phyloP scores from a whole-genome alignment of 2,888 invertebrate genomes.

The Caenorhabditis angaria region DNA sequence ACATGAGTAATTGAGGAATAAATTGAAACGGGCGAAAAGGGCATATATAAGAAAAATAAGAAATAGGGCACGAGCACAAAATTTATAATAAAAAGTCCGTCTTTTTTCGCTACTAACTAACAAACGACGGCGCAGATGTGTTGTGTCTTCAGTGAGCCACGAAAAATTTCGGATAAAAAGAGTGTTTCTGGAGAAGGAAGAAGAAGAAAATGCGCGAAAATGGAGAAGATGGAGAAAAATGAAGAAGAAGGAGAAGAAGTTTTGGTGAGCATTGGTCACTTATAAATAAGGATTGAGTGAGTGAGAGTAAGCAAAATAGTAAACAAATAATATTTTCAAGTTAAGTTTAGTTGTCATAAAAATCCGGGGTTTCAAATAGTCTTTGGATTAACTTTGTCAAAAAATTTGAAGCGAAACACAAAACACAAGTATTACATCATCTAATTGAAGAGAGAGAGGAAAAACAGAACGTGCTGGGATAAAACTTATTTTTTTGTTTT shows the following conservation, averaged over 20 bases:
- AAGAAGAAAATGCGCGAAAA: not conserved
- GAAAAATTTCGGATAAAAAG: constrained; percentile 6
- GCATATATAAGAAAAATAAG: not conserved
- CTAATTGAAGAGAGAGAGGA: no score
- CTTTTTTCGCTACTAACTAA: constrained; percentile 19
- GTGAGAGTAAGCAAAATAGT: constrained; percentile 7
- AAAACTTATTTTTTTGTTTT: no score
- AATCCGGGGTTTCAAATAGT: no score
- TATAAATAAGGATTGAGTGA: constrained; percentile 16
- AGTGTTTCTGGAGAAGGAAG: constrained; percentile 10
- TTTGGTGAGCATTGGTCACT: constrained; percentile 16
- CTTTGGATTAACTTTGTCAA: no score
- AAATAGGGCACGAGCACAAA: not conserved
- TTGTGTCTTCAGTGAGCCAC: constrained; percentile 2
- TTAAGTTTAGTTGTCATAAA: no score
- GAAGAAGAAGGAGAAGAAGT: constrained; percentile 9
- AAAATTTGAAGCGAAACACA: no score
- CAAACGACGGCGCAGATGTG: constrained; percentile 9
- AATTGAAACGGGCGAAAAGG: not conserved
- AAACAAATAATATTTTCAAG: constrained; percentile 3
- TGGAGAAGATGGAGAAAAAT: not conserved
- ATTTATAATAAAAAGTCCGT: not conserved
- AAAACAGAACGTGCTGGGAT: no score
- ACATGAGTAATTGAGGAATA: not conserved
- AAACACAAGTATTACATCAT: no score